These are phyloP conservation scores for Brachirus orientalis DNA, from an alignment of 2,113 vertebrate genomes.

Conservation along the genomic window DNA sequence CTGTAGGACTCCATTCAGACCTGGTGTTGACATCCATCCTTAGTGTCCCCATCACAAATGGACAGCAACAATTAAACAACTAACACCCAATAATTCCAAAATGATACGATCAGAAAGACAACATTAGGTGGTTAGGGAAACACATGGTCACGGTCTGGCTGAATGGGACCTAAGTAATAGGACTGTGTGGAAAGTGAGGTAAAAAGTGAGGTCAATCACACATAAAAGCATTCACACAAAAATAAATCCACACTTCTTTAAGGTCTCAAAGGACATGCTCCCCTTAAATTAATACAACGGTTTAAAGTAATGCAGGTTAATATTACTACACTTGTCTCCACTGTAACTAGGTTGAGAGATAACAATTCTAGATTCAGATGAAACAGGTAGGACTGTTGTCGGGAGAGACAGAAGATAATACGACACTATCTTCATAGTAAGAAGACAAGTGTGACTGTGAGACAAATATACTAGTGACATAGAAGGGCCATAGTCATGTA, in stretches of 20 bases:
- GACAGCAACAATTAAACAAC: background rate
- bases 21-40: background rate
- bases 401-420: constrained; percentile 46
- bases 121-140: too few relatives aligned
- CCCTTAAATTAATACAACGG: constrained; percentile 44
- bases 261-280: constrained; percentile 46
- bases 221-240: constrained; percentile 20
- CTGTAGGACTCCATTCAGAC: background rate
- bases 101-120: too few relatives aligned
- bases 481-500: constrained; percentile 5
- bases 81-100: background rate
- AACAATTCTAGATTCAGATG: constrained; percentile 19
- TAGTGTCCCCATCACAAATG: background rate
- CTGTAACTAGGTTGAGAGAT: constrained; percentile 37
- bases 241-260: constrained; percentile 9
- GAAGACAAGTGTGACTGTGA: constrained; percentile 21
- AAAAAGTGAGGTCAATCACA: constrained; percentile 32
- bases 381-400: constrained; percentile 42
- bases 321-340: constrained; percentile 42
- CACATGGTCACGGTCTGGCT: background rate
- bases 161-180: constrained; percentile 13
- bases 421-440: constrained; percentile 26
- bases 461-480: constrained; percentile 35
- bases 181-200: constrained; percentile 51
- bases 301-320: constrained; percentile 39